Conservation (phyloP, 2,888 invertebrate species). For the Anthophora plumipes region DNA sequence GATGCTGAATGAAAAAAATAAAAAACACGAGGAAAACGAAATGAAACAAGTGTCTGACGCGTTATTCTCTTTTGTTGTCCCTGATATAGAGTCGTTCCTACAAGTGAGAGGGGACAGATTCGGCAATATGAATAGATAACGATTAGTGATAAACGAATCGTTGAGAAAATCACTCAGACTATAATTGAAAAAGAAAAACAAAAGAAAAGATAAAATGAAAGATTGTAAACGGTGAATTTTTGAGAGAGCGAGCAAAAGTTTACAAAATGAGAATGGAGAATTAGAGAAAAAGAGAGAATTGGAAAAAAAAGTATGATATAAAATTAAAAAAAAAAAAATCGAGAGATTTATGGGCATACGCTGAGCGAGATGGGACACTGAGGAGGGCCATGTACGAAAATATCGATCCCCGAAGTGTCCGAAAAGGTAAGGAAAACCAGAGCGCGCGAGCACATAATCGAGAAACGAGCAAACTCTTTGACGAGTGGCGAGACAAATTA, state of each 20-base stretch:
- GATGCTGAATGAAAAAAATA: slow-evolving; percentile 24
- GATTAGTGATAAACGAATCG: too few species aligned
- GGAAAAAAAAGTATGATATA: slow-evolving; percentile 20
- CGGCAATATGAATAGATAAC: slow-evolving; percentile 39
- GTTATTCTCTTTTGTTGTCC: slow-evolving; percentile 78
- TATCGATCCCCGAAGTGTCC: slow-evolving; percentile 80
- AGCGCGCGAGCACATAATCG: slow-evolving; percentile 38
- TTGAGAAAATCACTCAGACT: too few species aligned
- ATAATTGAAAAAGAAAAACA: slow-evolving; percentile 53
- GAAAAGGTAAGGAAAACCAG: slow-evolving; percentile 80
- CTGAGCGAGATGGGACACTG: slow-evolving; percentile 78
- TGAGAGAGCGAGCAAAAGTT: slow-evolving; percentile 59
- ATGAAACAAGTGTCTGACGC: slow-evolving; percentile 67
- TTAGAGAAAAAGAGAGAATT: slow-evolving; percentile 35
- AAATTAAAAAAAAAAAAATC: slow-evolving; percentile 36
- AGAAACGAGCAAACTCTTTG: slow-evolving; percentile 38
- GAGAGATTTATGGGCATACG: slow-evolving; percentile 48
- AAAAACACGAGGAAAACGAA: slow-evolving; percentile 38
- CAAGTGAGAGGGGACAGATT: slow-evolving; percentile 66
- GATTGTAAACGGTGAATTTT: background rate
- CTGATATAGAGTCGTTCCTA: slow-evolving; percentile 76
- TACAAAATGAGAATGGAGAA: background rate
- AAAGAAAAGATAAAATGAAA: background rate
- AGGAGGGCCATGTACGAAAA: slow-evolving; percentile 73
- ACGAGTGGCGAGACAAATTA: slow-evolving; percentile 57